Conservation (phyloP, 2,797 vertebrate species). For the Myripristis jacobus region DNA sequence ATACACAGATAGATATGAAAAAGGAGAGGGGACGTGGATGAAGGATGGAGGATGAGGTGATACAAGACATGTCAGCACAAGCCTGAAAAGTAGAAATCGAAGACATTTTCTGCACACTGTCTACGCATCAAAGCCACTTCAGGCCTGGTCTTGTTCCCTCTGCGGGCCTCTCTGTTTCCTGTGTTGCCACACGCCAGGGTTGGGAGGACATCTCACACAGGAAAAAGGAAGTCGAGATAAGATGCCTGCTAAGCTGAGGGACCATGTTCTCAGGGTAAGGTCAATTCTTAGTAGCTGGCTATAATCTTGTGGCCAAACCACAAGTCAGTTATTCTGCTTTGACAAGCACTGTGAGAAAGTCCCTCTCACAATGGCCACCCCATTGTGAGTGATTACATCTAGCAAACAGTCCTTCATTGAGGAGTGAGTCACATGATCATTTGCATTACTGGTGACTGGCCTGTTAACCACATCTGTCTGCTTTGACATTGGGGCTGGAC, state of each 20-base stretch:
- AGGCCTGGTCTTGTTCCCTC: constrained; percentile 46
- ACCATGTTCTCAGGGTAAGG: constrained; percentile 12
- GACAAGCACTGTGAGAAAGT: not conserved
- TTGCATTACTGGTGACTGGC: not conserved
- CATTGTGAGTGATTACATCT: not conserved
- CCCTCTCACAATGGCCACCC: not conserved
- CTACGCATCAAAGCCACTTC: constrained; percentile 25
- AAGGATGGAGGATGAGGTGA: not conserved
- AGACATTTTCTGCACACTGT: constrained; percentile 20
- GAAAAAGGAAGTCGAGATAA: constrained; percentile 50
- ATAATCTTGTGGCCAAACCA: not conserved
- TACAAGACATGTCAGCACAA: constrained; percentile 23
- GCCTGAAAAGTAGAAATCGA: constrained; percentile 12
- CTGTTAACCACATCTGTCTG: no score
- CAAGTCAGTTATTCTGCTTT: not conserved
- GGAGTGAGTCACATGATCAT: not conserved
- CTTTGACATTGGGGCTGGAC: no score
- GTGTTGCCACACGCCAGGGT: constrained; percentile 41
- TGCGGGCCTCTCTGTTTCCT: constrained; percentile 48
- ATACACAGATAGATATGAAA: not conserved
- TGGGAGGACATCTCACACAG: constrained; percentile 36
- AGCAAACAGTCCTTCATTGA: not conserved
- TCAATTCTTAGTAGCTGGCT: not conserved
- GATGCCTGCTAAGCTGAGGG: constrained; percentile 19
- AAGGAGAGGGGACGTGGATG: not conserved